These are phyloP conservation scores for Brachypodius melanocephalos DNA, from an alignment of 2,113 vertebrate genomes.

Conservation along the genomic window DNA sequence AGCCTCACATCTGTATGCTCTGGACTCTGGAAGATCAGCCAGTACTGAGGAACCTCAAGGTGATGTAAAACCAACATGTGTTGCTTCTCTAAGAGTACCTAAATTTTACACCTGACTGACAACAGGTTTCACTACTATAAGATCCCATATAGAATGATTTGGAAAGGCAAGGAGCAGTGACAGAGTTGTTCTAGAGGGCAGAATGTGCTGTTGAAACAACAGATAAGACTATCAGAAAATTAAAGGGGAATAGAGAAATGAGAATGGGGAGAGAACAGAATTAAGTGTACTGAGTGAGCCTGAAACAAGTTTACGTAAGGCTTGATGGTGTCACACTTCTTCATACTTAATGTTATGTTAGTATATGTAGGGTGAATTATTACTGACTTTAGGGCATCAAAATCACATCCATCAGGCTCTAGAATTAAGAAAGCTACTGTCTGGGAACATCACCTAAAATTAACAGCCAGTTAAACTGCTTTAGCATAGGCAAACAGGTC, in stretches of 20 bases:
- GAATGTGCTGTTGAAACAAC: background rate
- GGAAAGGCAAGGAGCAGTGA: background rate
- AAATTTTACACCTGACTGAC: background rate
- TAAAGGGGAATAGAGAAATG: background rate
- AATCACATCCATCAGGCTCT: constrained; percentile 15
- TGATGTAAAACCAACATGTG: background rate
- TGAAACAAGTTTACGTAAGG: background rate
- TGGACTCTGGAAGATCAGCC: background rate
- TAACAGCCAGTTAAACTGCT: background rate
- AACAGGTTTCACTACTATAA: background rate
- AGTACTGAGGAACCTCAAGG: background rate
- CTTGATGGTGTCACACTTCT: background rate
- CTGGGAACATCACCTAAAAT: constrained; percentile 1
- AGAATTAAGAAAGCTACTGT: background rate
- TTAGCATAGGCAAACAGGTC: background rate
- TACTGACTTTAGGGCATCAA: constrained; percentile 34
- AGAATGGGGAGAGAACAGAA: background rate
- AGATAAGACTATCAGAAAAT: background rate
- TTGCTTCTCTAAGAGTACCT: background rate
- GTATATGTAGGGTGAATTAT: background rate
- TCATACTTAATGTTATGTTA: background rate
- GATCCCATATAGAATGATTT: background rate
- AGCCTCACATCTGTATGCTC: background rate
- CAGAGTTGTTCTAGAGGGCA: background rate
- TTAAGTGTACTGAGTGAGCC: background rate